Percentiles rank a stretch among this genome's conserved stretches.
These are phyloP conservation scores for Orbicella faveolata DNA, from an alignment of 64 coral and sea anemone genomes.

Conservation along the genomic window DNA sequence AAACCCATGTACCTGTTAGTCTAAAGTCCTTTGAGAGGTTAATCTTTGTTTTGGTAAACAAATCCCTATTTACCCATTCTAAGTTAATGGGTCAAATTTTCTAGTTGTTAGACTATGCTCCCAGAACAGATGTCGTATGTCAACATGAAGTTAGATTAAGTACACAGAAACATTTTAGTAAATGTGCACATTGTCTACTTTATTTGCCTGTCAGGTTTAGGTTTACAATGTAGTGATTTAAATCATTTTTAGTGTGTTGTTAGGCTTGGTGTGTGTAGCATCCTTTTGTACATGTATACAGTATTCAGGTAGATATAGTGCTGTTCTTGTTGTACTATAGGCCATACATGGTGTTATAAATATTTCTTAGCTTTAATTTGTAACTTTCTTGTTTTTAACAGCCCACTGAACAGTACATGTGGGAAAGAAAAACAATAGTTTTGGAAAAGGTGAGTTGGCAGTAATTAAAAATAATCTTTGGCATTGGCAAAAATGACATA, in stretches of 20 bases:
- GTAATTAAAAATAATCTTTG: not conserved
- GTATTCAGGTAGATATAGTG: too few species aligned
- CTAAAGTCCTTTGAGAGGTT: not conserved
- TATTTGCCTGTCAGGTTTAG: not conserved
- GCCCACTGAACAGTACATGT: slow-evolving; percentile 67
- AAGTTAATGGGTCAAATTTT: slow-evolving; percentile 14
- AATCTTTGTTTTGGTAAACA: not conserved
- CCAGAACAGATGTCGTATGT: not conserved
- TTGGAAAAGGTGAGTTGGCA: slow-evolving; percentile 71
- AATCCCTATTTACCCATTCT: not conserved
- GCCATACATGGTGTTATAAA: too few species aligned
- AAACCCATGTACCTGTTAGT: not conserved
- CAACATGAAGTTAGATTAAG: not conserved
- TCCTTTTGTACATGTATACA: not conserved
- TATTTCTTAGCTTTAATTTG: not conserved
- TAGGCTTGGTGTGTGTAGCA: not conserved
- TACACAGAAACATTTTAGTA: not conserved
- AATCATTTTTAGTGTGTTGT: not conserved
- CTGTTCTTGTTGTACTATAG: too few species aligned
- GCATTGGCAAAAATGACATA: not conserved
- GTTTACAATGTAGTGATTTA: not conserved
- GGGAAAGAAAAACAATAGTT: slow-evolving; percentile 80
- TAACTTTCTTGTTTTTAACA: not conserved
- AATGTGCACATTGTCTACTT: not conserved
- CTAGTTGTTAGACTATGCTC: not conserved